Conservation (phyloP, 2,113 vertebrate species). For the Oryctolagus cuniculus region DNA sequence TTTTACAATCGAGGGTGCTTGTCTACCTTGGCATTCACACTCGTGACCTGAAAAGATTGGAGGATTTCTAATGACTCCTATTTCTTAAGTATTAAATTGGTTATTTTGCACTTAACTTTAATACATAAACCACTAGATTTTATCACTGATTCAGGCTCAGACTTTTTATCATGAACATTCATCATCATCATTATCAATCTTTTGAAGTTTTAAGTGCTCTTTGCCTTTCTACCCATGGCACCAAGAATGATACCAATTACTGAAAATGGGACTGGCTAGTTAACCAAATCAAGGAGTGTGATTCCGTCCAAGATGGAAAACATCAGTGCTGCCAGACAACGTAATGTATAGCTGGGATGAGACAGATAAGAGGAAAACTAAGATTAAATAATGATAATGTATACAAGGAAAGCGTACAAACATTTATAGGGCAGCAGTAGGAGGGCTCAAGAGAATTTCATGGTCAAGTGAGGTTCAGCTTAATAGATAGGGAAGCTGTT, state of each 20-base stretch:
- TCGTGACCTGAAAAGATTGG: not conserved
- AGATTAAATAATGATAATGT: conserved; percentile 46
- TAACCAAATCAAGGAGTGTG: not conserved
- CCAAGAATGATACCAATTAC: not conserved
- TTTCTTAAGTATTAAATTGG: not conserved
- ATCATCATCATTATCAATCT: not conserved
- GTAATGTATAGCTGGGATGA: not conserved
- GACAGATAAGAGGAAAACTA: not conserved
- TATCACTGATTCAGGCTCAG: not conserved
- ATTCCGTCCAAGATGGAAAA: conserved; percentile 9
- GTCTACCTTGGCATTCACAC: not conserved
- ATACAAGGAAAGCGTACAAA: conserved; percentile 29
- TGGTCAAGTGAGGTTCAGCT: not conserved
- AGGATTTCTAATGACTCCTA: not conserved
- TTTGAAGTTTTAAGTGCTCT: not conserved
- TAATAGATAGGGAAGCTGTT: not conserved
- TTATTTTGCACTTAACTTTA: conserved; percentile 2
- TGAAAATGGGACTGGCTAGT: not conserved
- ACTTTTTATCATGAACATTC: not conserved
- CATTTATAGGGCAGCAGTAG: not conserved
- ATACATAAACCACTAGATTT: not conserved
- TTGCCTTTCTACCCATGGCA: not conserved
- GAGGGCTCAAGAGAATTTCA: conserved; percentile 26
- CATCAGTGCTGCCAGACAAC: not conserved
- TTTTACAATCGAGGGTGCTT: not conserved